Percentiles rank a stretch among this genome's conserved stretches.
Conservation (phyloP, 2,797 vertebrate genomes). For the Myotis pilosus region DNA sequence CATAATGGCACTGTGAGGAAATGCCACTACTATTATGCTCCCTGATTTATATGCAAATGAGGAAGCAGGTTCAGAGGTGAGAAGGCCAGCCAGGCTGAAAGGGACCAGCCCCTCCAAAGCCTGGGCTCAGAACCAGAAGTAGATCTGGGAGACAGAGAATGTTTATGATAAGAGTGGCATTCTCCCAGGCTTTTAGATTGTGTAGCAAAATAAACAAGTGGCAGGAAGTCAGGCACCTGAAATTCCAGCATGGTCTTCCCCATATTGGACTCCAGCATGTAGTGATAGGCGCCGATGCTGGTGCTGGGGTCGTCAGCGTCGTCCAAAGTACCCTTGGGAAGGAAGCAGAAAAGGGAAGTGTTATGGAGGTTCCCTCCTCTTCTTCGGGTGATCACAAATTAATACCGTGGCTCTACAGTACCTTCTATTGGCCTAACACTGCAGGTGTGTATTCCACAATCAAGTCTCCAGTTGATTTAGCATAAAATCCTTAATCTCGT, state of each 20-base stretch:
- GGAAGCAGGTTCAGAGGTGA: not conserved
- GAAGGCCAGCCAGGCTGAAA: not conserved
- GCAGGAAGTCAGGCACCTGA: conserved; percentile 85
- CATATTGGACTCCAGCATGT: conserved; percentile 89
- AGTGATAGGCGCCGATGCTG: conserved; percentile 91
- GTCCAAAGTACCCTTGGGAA: conserved; percentile 86
- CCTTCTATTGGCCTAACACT: not conserved
- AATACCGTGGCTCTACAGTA: not conserved
- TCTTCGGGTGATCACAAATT: not conserved
- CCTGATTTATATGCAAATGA: not conserved
- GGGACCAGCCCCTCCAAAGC: not conserved
- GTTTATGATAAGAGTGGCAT: not conserved
- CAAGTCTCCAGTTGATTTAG: not conserved
- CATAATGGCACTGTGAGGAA: not conserved
- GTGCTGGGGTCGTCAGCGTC: conserved; percentile 90
- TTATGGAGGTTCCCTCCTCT: not conserved
- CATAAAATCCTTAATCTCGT: not conserved
- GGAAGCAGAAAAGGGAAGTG: conserved; percentile 52
- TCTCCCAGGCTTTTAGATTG: not conserved
- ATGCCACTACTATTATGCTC: not conserved
- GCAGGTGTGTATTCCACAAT: not conserved
- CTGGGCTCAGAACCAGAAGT: not conserved
- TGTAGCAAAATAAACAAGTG: not conserved
- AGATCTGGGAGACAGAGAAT: not conserved
- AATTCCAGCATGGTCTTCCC: conserved; percentile 94